Percentiles rank a stretch among this genome's conserved stretches.
phyloP scores from a whole-genome alignment of 1,140 invertebrate species.

The Scylla paramamosain region DNA sequence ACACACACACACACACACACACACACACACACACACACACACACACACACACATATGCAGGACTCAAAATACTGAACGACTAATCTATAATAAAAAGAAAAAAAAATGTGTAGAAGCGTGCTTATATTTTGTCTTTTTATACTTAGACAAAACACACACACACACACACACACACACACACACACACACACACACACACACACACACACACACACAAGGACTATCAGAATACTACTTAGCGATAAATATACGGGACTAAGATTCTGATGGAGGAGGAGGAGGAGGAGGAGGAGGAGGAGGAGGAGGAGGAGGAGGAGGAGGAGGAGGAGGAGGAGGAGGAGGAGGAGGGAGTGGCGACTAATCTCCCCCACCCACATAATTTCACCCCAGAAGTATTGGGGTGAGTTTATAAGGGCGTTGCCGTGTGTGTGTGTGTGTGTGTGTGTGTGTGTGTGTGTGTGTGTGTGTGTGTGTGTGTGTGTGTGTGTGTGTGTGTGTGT shows the following conservation, averaged over 20 bases:
- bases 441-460: constrained; percentile 20
- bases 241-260: not conserved
- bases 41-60: too few species aligned
- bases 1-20: too few species aligned
- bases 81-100: too few species aligned
- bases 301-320: not conserved
- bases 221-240: not conserved
- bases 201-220: too few species aligned
- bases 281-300: not conserved
- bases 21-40: too few species aligned
- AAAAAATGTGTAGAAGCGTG: too few species aligned
- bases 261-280: not conserved
- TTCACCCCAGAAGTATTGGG: not conserved
- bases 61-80: too few species aligned
- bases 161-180: too few species aligned
- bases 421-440: not conserved
- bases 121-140: too few species aligned
- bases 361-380: not conserved
- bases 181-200: too few species aligned
- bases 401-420: not conserved
- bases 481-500: not conserved
- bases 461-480: constrained; percentile 18
- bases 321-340: not conserved
- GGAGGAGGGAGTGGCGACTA: not conserved
- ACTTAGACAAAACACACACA: too few species aligned